A percentile compares a stretch with the other conserved stretches of the same genome.
Evolutionary conservation across 2,797 vertebrate genomes (phyloP).

Genomic region (Lophotriccus pileatus): DNA sequence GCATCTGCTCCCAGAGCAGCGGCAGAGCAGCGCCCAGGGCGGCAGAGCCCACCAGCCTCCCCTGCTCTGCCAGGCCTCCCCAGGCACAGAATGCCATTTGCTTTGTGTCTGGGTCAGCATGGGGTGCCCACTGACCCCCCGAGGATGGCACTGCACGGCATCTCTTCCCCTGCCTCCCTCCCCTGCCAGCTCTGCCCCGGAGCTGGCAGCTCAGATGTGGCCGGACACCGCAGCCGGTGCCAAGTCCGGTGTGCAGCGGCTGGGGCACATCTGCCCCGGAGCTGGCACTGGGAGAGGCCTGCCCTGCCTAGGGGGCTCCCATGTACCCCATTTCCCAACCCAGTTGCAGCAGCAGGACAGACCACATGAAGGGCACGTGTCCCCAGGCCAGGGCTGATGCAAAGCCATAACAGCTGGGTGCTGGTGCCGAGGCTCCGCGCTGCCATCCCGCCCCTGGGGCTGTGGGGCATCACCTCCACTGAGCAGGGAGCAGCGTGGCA

Average conservation of each 20-base stretch:
- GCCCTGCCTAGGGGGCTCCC: neutral
- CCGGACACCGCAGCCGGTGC: rapidly evolving
- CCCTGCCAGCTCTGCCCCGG: neutral
- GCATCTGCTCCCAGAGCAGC: neutral
- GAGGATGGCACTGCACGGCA: rapidly evolving
- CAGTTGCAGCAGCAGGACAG: rapidly evolving
- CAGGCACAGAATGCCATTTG: neutral
- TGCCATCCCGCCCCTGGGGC: rapidly evolving
- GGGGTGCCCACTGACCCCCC: neutral
- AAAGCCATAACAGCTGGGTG: rapidly evolving
- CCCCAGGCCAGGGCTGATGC: neutral
- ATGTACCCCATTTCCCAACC: neutral
- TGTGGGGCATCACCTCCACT: rapidly evolving
- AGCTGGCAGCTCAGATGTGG: neutral
- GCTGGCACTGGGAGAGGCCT: neutral
- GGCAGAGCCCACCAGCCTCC: neutral
- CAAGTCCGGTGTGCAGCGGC: neutral
- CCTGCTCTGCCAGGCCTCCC: neutral
- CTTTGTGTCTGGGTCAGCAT: neutral
- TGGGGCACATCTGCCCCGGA: neutral
- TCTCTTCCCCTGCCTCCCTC: neutral
- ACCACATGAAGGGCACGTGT: rapidly evolving
- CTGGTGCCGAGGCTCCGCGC: rapidly evolving
- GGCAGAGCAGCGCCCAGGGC: neutral
- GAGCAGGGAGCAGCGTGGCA: rapidly evolving